Evolutionary conservation across 2,888 invertebrate genomes (phyloP).

Genomic region (Stenoptilia bipunctidactyla): DNA sequence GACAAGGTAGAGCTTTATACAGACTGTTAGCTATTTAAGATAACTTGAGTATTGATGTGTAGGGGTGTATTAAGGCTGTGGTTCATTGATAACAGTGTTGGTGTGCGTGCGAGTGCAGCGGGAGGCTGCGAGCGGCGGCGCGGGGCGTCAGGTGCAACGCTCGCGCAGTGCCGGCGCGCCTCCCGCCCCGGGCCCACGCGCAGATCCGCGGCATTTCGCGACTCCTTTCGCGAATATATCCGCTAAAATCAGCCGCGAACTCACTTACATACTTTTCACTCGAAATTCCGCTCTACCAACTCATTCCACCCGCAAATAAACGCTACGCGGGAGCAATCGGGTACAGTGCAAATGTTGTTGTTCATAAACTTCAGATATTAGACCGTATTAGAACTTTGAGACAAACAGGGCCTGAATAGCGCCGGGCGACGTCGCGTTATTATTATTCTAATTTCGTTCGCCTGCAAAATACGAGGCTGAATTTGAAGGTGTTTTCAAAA

Average conservation of each 20-base stretch:
- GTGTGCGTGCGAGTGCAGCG: too few relatives aligned
- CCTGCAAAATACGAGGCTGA: too few relatives aligned
- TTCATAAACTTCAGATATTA: not conserved
- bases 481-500: too few relatives aligned
- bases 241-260: conserved; percentile 23
- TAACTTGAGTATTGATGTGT: too few relatives aligned
- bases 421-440: too few relatives aligned
- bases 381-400: not conserved
- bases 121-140: conserved; percentile 31
- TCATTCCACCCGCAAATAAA: not conserved
- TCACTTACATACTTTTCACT: conserved; percentile 7
- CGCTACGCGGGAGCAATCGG: not conserved
- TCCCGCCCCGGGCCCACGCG: conserved; percentile 54
- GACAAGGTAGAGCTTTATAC: too few relatives aligned
- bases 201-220: conserved; percentile 36
- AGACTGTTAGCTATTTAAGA: too few relatives aligned
- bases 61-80: too few relatives aligned
- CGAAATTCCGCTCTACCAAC: not conserved
- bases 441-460: too few relatives aligned
- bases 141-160: conserved; percentile 53
- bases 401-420: too few relatives aligned
- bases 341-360: not conserved
- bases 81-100: too few relatives aligned
- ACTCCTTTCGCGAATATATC: conserved; percentile 34
- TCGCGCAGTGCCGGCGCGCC: conserved; percentile 54